Evolutionary conservation across 2,797 vertebrate genomes (phyloP), one percentile per base, ranked within the genome.

Genomic region (Falco columbarius): DNA sequence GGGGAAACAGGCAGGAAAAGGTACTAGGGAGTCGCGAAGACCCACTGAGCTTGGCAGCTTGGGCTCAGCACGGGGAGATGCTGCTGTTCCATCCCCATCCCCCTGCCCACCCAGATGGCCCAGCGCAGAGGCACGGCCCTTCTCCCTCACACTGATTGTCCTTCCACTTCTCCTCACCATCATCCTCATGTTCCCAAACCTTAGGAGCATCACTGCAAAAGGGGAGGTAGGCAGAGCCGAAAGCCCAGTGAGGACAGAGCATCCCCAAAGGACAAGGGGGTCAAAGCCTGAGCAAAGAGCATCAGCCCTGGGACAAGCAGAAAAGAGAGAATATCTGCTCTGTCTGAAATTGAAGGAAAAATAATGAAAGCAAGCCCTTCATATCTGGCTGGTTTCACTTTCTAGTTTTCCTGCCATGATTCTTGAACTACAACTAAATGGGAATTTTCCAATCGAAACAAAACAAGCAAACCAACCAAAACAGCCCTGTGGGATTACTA

Each of bases 351-450:
- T 1, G 9, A 81, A 81, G 47, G n/a, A 19, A 85, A 89, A 91
- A 74, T 46, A 80, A 74, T 13, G 42, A 87, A 62, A 93, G n/a
- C 5, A 4, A 49, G 29, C 14, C 32, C n/a, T 32, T 75, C 51
- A n/a, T 47, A 67, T 86, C 30, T 83, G 56, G 27, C 38, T 62
- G 75, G 52, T 82, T 94, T 87, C 75, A 74, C 65, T 83, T 87
- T 67, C 65, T 67, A 68, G 81, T 83, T 54, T 87, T 94, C 61
- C 84, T 91, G 86, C 36, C 44, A 61, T 63, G 24, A 4, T 49
- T 93, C 85, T 82, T 70, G 83, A 94, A 46, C 89, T 94, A 85
- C 74, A 66, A 32, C 29, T 89, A 81, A 81, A 65, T 59, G 55
- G 21, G 34, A 56, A 44, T 83, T 90, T 91, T 90, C 68, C 68